A percentile compares a stretch with the other conserved stretches of the same genome.
Evolutionary conservation across 2,797 vertebrate species (phyloP).

Genomic region (Chiloscyllium punctatum): DNA sequence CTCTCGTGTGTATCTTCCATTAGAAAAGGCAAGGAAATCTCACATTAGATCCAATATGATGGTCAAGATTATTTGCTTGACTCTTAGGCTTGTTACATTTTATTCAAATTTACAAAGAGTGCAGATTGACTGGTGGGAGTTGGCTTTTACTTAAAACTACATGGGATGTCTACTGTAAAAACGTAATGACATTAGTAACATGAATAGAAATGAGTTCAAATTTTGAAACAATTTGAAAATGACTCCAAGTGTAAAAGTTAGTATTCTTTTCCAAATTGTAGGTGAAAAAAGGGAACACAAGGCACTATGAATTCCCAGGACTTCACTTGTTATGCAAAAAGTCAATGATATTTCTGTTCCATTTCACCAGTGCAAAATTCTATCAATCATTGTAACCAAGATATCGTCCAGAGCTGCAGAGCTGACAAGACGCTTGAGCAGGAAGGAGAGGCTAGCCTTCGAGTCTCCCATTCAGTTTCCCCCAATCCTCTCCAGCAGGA

Average conservation of each 20-base stretch:
- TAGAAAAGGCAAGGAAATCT: background rate
- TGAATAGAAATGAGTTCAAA: background rate
- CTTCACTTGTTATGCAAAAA: background rate
- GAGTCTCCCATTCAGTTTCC: constrained; percentile 10
- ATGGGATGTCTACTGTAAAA: background rate
- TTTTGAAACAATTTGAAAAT: background rate
- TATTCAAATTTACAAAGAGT: background rate
- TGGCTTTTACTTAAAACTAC: background rate
- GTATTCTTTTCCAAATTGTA: background rate
- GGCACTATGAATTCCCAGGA: background rate
- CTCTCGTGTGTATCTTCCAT: background rate
- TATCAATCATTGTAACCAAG: background rate
- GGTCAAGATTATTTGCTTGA: background rate
- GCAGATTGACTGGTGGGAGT: background rate
- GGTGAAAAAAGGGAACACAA: background rate
- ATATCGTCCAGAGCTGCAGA: background rate
- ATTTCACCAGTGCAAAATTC: constrained; percentile 2
- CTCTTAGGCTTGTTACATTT: background rate
- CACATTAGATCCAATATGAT: background rate
- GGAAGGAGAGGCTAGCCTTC: constrained; percentile 33
- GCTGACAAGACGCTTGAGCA: constrained; percentile 9
- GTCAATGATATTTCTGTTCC: background rate
- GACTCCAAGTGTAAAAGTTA: background rate
- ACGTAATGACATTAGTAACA: background rate
- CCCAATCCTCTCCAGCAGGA: background rate